Base-by-base conservation (phyloP, 2,113 vertebrate species). In the Forbesichthys papilliferus region DNA sequence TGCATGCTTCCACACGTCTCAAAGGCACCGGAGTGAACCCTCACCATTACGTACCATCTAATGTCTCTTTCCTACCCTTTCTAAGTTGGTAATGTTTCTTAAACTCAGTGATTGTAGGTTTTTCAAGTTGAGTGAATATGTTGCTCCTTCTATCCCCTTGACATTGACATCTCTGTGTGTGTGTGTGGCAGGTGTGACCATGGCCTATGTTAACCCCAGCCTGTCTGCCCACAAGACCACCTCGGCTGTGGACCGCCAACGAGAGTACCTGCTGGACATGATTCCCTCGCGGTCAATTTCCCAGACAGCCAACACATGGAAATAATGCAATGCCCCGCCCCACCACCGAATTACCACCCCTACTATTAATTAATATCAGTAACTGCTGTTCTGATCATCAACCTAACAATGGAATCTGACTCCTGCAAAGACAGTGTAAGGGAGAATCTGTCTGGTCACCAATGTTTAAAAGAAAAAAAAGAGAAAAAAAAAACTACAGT, bases 191-290 rank as follows among this genome's bases (percentile, higher is more conserved):
- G 98, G 95, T 42, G 95, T 98, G 79, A 93, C 96, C 53, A 93
- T 99, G 81, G 92, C 96, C 48, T 98, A 98, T 1, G 95, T 98
- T 63, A 96, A 94, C 76, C 96, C 98, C 3, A 93, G 94, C 67
- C 78, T 98, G 84, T 89, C 96, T 9, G 94, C 95, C 83, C 96
- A 98, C 89, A 98, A 97, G 88, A 93, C 91, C 0, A 90, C 91
- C 0, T 93, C 96, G 18, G 93, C 97, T 7, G 95, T 96, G 62
- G 97, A 98, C 57, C 96, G 97, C 86, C 97, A 99, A 87, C 95
- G 97, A 52, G 97, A 98, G 75, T 98, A 99, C 83, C 96, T 99
- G 77, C 94, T 98, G 83, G 96, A 98, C 91, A 98, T 99, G 96
- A 98, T 98, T 83, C 98, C 98, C 12, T 96, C 98, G 13, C 95